Conservation (phyloP, 2,888 invertebrate species). For the Agelastica alni region DNA sequence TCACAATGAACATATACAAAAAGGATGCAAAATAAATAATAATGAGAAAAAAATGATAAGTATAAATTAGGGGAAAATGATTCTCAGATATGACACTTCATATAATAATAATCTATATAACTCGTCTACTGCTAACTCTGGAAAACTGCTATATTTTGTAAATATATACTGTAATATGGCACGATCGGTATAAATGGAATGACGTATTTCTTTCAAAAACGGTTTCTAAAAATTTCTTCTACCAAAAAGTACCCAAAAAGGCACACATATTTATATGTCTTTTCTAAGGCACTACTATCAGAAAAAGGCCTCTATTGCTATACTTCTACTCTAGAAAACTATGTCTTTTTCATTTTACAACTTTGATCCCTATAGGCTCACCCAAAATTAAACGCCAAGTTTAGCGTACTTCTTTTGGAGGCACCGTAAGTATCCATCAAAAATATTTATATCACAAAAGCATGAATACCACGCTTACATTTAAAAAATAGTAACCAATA, state of each 20-base stretch:
- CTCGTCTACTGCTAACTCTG: slow-evolving; percentile 32
- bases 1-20: slow-evolving; percentile 47
- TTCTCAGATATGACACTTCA: slow-evolving; percentile 43
- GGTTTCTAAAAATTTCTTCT: slow-evolving; percentile 35
- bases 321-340: slow-evolving; percentile 36
- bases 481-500: too few relatives aligned
- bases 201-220: slow-evolving; percentile 36
- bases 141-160: slow-evolving; percentile 34
- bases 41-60: slow-evolving; percentile 33
- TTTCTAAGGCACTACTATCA: slow-evolving; percentile 55
- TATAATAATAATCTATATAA: slow-evolving; percentile 33
- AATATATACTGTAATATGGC: slow-evolving; percentile 41
- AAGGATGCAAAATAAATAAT: slow-evolving; percentile 43
- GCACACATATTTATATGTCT: slow-evolving; percentile 52
- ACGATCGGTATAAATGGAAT: slow-evolving; percentile 41
- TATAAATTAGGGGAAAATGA: slow-evolving; percentile 35
- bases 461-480: too few relatives aligned
- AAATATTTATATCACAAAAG: too few relatives aligned
- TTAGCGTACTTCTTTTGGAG: too few relatives aligned
- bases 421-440: too few relatives aligned
- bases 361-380: slow-evolving; percentile 40
- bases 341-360: slow-evolving; percentile 37
- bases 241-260: slow-evolving; percentile 46
- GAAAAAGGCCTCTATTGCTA: slow-evolving; percentile 50
- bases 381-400: too few relatives aligned